phyloP scores from a whole-genome alignment of 2,113 vertebrate genomes.

The Dipodomys ordii region DNA sequence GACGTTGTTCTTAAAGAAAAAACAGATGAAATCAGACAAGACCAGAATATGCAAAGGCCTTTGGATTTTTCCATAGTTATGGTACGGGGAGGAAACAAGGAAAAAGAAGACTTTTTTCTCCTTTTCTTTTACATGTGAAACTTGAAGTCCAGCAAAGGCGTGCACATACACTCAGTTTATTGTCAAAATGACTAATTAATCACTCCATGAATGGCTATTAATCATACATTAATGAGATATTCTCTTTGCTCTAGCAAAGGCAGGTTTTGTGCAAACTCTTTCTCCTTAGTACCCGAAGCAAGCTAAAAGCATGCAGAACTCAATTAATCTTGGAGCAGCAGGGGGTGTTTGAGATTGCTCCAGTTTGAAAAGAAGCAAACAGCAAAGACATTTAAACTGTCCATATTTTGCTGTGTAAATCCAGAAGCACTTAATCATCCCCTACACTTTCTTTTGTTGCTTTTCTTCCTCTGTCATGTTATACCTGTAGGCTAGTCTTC shows the following conservation, averaged over 20 bases:
- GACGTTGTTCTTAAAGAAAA: constrained; percentile 87
- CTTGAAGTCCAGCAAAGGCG: constrained; percentile 84
- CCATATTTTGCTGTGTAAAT: constrained; percentile 87
- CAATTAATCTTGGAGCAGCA: constrained; percentile 90
- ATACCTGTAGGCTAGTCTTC: constrained; percentile 60
- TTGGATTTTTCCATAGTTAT: constrained; percentile 63
- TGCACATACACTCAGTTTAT: constrained; percentile 87
- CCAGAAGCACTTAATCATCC: constrained; percentile 88
- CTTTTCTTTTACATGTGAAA: constrained; percentile 82
- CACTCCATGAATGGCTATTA: constrained; percentile 89
- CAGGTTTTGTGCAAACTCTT: constrained; percentile 75
- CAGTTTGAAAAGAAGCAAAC: constrained; percentile 88
- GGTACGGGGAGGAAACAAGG: constrained; percentile 55
- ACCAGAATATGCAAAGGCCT: constrained; percentile 93
- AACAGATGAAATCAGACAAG: constrained; percentile 92
- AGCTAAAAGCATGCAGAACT: constrained; percentile 87
- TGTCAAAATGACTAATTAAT: constrained; percentile 95
- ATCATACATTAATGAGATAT: constrained; percentile 93
- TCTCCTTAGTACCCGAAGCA: constrained; percentile 86
- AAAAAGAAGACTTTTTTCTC: background rate
- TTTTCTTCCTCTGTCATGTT: constrained; percentile 78
- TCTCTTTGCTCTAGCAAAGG: constrained; percentile 89
- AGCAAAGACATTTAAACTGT: constrained; percentile 87
- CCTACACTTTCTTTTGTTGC: constrained; percentile 76
- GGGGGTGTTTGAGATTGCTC: constrained; percentile 83